These are phyloP conservation scores for Hirundichthys speculiger DNA, from an alignment of 2,113 vertebrate species.

Conservation along the genomic window DNA sequence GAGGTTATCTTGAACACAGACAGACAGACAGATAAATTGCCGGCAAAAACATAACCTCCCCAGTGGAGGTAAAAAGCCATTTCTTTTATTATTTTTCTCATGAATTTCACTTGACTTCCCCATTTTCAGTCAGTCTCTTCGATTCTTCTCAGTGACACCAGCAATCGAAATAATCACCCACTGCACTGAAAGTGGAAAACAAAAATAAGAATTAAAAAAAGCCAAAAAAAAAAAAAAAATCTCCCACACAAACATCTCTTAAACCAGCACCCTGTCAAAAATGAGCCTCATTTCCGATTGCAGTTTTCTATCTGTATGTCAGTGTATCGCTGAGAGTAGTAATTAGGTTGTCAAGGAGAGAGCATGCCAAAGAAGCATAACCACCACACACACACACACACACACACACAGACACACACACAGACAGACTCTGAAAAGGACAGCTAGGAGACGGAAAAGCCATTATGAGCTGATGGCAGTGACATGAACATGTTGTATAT, in stretches of 20 bases:
- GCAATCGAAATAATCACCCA: constrained; percentile 56
- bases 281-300: constrained; percentile 50
- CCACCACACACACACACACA: constrained; percentile 27
- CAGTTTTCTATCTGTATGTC: constrained; percentile 67
- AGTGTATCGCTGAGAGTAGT: constrained; percentile 62
- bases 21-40: too few species aligned
- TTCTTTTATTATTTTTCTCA: too few species aligned
- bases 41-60: too few species aligned
- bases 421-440: constrained; percentile 26
- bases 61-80: too few species aligned
- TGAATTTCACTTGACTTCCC: too few species aligned
- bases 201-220: constrained; percentile 18
- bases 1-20: too few species aligned
- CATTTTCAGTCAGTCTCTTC: not conserved
- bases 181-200: constrained; percentile 34
- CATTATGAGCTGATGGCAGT: constrained; percentile 50
- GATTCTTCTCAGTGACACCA: constrained; percentile 35
- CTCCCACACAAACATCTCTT: constrained; percentile 61
- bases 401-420: not conserved
- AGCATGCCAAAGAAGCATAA: constrained; percentile 61
- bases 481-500: constrained; percentile 32
- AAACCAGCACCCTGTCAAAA: constrained; percentile 70
- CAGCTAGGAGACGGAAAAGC: constrained; percentile 48
- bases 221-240: constrained; percentile 9
- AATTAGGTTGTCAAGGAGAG: constrained; percentile 75